Conservation (phyloP, 1,140 invertebrate genomes). For the Drosophila biarmipes region DNA sequence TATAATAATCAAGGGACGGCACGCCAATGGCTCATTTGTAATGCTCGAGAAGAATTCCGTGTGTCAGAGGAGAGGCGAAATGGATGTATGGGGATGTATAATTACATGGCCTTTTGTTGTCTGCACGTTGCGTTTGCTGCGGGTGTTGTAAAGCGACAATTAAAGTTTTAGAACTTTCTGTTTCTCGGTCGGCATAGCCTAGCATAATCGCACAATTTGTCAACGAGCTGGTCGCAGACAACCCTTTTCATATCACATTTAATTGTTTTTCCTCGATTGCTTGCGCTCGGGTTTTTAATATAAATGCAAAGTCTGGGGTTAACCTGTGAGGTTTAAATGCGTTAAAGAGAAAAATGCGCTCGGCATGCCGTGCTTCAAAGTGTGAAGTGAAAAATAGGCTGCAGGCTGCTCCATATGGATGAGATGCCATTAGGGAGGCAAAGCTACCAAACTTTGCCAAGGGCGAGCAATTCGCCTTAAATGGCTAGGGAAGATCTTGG, state of each 20-base stretch:
- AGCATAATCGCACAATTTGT: constrained; percentile 75
- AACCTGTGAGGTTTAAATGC: constrained; percentile 55
- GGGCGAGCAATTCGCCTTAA: neutral
- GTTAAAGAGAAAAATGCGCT: constrained; percentile 57
- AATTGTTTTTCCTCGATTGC: constrained; percentile 35
- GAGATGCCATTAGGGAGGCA: constrained; percentile 25
- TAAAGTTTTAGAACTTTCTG: constrained; percentile 50
- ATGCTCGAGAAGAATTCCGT: constrained; percentile 59
- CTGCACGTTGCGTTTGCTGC: constrained; percentile 34
- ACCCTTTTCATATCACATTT: constrained; percentile 55
- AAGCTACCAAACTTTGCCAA: constrained; percentile 9
- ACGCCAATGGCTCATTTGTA: constrained; percentile 79
- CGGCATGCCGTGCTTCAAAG: constrained; percentile 55
- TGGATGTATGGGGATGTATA: constrained; percentile 24
- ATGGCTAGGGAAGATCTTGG: neutral
- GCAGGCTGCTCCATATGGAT: constrained; percentile 16
- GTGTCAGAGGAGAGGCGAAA: neutral
- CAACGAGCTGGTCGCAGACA: constrained; percentile 38
- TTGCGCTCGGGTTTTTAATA: constrained; percentile 43
- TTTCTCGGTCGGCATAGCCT: constrained; percentile 23
- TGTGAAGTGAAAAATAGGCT: constrained; percentile 52
- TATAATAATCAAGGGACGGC: constrained; percentile 61
- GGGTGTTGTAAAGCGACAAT: constrained; percentile 66
- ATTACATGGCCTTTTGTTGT: constrained; percentile 60
- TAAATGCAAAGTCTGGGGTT: constrained; percentile 63